Percentiles rank a stretch among this genome's conserved stretches.
These are phyloP conservation scores for Melanerpes formicivorus DNA, from an alignment of 2,113 vertebrate species.

Conservation along the genomic window DNA sequence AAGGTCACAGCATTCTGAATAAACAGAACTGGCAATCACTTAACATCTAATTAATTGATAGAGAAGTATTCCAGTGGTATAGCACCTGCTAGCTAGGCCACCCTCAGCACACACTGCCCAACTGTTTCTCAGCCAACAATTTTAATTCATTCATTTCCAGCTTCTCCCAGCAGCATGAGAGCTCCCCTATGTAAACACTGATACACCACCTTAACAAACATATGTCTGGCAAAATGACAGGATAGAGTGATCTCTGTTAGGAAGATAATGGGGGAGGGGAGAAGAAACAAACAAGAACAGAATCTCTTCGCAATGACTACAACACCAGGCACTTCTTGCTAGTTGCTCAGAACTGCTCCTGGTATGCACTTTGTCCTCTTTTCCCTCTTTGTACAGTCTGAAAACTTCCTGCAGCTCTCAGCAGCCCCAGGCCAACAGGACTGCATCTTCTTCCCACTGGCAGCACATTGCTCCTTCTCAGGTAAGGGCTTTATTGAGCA, in stretches of 20 bases:
- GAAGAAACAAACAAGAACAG: not conserved
- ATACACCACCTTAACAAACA: not conserved
- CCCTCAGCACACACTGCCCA: not conserved
- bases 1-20: not conserved
- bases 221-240: not conserved
- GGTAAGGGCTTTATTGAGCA: not conserved
- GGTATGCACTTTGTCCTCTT: not conserved
- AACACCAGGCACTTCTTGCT: not conserved
- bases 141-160: not conserved
- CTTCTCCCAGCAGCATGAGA: not conserved
- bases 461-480: not conserved
- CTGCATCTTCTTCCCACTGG: not conserved
- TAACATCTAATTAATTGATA: not conserved
- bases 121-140: not conserved
- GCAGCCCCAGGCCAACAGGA: not conserved
- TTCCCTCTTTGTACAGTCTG: too few relatives aligned
- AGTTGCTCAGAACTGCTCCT: not conserved
- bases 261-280: not conserved
- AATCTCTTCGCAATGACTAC: not conserved
- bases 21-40: not conserved
- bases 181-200: not conserved
- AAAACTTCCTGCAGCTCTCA: not conserved
- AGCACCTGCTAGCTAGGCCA: not conserved
- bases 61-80: not conserved
- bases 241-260: fast-evolving